These are phyloP conservation scores for Boulengeromyrus knoepffleri DNA, from an alignment of 2,113 vertebrate genomes.

Conservation along the genomic window DNA sequence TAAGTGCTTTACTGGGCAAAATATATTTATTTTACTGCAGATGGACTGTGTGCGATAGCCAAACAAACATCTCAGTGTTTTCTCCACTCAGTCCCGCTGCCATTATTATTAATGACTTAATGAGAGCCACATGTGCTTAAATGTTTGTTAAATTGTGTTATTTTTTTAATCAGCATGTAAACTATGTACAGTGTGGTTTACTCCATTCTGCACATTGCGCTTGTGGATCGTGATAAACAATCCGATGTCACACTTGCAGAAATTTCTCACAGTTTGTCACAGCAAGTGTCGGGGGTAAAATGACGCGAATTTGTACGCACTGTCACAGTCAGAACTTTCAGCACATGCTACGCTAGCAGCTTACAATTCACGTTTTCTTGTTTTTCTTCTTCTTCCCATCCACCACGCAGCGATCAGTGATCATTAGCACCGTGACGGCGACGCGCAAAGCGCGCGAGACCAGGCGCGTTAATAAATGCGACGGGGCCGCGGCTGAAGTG, in stretches of 20 bases:
- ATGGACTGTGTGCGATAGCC: not conserved
- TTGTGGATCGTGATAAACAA: not conserved
- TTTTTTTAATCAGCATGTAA: not conserved
- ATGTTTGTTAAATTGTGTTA: not conserved
- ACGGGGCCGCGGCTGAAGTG: not conserved
- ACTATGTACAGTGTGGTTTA: not conserved
- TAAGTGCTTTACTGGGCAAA: not conserved
- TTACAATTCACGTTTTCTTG: not conserved
- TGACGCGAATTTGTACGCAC: not conserved
- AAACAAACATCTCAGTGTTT: not conserved
- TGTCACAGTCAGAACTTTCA: not conserved
- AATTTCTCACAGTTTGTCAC: not conserved
- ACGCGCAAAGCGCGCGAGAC: not conserved
- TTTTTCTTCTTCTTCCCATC: not conserved
- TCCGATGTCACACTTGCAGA: constrained; percentile 4
- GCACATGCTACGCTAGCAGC: not conserved
- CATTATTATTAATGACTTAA: not conserved
- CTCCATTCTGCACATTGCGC: not conserved
- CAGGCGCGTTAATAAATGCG: not conserved
- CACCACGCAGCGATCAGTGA: not conserved
- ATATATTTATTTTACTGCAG: not conserved
- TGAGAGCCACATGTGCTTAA: not conserved
- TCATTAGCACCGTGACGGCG: not conserved
- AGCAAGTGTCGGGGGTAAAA: constrained; percentile 11
- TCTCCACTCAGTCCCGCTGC: not conserved